These are phyloP conservation scores for Aphodius sticticus DNA, from an alignment of 2,888 invertebrate species.

Conservation along the genomic window DNA sequence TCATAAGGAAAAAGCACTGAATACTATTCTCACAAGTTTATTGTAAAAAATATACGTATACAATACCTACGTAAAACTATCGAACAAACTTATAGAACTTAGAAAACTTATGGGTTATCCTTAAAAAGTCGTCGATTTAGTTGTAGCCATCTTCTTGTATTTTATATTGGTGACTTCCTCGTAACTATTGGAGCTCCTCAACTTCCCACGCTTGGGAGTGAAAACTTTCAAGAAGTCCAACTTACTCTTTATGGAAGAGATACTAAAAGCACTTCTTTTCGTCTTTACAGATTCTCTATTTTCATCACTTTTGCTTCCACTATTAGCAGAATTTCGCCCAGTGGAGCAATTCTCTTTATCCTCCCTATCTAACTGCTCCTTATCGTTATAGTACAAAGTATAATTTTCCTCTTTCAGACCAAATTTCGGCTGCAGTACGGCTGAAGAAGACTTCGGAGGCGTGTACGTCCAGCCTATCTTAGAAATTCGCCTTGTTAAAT, in stretches of 20 bases:
- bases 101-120: neutral
- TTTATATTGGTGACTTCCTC: constrained; percentile 33
- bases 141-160: constrained; percentile 37
- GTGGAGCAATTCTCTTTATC: constrained; percentile 32
- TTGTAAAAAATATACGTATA: neutral
- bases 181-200: constrained; percentile 30
- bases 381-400: constrained; percentile 27
- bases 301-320: constrained; percentile 18
- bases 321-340: constrained; percentile 12
- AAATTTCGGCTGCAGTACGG: constrained; percentile 13
- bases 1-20: neutral
- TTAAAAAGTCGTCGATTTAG: constrained; percentile 34
- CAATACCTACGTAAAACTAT: neutral
- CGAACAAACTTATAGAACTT: neutral
- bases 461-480: constrained; percentile 38
- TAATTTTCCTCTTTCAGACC: constrained; percentile 31
- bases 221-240: constrained; percentile 34
- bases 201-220: constrained; percentile 24
- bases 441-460: constrained; percentile 15
- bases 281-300: constrained; percentile 25
- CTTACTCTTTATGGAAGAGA: constrained; percentile 33
- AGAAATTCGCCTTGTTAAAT: constrained; percentile 28
- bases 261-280: constrained; percentile 29
- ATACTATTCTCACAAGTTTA: neutral
- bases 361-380: constrained; percentile 27